These are phyloP conservation scores for Hydrolagus affinis DNA, from an alignment of 2,113 vertebrate genomes.

Conservation along the genomic window DNA sequence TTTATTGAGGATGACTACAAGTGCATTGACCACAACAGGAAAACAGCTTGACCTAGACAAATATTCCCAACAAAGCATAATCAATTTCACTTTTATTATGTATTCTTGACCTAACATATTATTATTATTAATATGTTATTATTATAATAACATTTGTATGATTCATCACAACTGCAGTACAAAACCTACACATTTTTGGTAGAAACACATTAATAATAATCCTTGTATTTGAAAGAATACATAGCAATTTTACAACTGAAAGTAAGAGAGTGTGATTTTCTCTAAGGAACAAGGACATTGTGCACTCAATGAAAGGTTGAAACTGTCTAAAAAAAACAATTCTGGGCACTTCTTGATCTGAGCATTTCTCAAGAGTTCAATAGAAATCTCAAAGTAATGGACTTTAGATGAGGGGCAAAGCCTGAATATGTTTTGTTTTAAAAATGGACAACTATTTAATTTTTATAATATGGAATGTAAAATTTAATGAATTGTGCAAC, in stretches of 20 bases:
- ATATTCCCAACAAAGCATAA: background rate
- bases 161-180: background rate
- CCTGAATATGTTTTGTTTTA: background rate
- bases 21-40: background rate
- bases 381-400: background rate
- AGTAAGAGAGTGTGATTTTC: constrained; percentile 44
- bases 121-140: too few relatives aligned
- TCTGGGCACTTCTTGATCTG: constrained; percentile 38
- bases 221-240: background rate
- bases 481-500: background rate
- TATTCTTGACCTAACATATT: background rate
- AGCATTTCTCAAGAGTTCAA: background rate
- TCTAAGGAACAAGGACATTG: constrained; percentile 42
- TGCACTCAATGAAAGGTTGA: constrained; percentile 41
- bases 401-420: background rate
- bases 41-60: background rate
- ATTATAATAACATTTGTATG: too few relatives aligned
- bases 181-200: background rate
- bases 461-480: background rate
- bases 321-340: constrained; percentile 48
- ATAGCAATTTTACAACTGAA: constrained; percentile 26
- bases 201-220: background rate
- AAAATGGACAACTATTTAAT: background rate
- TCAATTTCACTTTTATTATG: background rate
- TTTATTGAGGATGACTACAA: background rate